Evolutionary conservation across 2,888 invertebrate genomes (phyloP).

Genomic region (Drosophila cognata): DNA sequence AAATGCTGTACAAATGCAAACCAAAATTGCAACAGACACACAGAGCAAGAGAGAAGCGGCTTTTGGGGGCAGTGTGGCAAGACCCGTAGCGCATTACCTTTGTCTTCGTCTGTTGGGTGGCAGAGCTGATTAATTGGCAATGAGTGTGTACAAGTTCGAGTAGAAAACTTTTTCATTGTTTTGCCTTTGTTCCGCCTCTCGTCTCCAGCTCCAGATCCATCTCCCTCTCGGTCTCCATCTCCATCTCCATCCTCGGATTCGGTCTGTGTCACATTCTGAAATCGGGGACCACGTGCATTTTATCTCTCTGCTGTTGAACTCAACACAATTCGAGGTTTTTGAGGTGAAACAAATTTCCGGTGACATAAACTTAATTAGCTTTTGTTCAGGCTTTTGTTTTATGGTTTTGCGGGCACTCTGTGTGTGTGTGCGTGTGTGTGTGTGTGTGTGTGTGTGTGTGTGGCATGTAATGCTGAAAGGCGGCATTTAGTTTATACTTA

Average conservation of each 20-base stretch:
- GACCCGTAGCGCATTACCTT: slow-evolving; percentile 65
- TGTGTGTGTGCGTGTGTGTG: slow-evolving; percentile 37
- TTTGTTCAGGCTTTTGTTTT: slow-evolving; percentile 82
- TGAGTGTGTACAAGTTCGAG: slow-evolving; percentile 82
- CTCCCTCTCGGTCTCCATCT: not conserved
- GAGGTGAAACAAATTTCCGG: slow-evolving; percentile 85
- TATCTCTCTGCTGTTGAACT: slow-evolving; percentile 67
- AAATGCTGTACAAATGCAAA: slow-evolving; percentile 61
- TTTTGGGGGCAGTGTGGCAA: slow-evolving; percentile 5
- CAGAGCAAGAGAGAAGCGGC: not conserved
- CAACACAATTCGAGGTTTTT: slow-evolving; percentile 82
- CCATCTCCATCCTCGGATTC: slow-evolving; percentile 12
- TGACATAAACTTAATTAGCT: slow-evolving; percentile 86
- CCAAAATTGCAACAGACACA: slow-evolving; percentile 66
- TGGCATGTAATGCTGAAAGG: slow-evolving; percentile 63
- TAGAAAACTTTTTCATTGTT: slow-evolving; percentile 70
- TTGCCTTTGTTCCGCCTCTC: slow-evolving; percentile 2
- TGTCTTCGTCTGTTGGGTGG: slow-evolving; percentile 49
- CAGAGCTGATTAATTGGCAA: slow-evolving; percentile 83
- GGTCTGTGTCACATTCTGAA: slow-evolving; percentile 58
- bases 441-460: slow-evolving; percentile 49
- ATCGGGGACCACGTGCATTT: slow-evolving; percentile 69
- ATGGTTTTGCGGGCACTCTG: slow-evolving; percentile 72
- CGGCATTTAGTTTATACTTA: slow-evolving; percentile 78
- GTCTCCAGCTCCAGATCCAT: not conserved